Conservation (phyloP, 2,113 vertebrate species). For the Irena cyanogastra region DNA sequence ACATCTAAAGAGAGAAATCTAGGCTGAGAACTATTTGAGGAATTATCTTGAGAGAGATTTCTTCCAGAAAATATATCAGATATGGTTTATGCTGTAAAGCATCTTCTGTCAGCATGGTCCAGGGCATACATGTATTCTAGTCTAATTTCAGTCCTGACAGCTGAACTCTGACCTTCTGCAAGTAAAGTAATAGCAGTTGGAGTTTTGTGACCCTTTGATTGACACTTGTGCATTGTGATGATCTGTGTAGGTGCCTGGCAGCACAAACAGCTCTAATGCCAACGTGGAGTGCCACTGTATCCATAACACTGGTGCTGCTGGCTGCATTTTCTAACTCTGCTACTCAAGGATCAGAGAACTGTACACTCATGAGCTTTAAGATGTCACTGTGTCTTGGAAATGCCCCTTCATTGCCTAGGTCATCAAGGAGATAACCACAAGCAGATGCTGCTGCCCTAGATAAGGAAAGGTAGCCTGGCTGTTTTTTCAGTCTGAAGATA, state of each 20-base stretch:
- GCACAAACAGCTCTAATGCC: neutral
- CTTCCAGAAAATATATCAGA: neutral
- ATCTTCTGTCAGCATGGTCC: neutral
- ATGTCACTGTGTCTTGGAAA: neutral
- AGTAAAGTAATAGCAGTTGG: neutral
- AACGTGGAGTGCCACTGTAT: neutral
- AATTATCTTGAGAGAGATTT: conserved; percentile 18
- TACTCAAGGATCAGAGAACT: neutral
- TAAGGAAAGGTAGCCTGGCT: neutral
- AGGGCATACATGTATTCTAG: neutral
- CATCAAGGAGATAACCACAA: neutral
- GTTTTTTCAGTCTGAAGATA: neutral
- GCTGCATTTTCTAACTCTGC: neutral
- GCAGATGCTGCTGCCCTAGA: neutral
- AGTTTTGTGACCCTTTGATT: neutral
- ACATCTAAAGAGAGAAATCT: conserved; percentile 43
- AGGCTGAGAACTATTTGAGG: conserved; percentile 26
- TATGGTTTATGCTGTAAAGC: neutral
- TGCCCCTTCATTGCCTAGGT: neutral
- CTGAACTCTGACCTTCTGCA: neutral
- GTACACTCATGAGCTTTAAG: neutral
- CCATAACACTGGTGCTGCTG: neutral
- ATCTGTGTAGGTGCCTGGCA: neutral
- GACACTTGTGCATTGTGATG: neutral
- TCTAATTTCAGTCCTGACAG: neutral